Evolutionary conservation across 2,888 invertebrate genomes (phyloP).

Genomic region (Melipona bicolor): DNA sequence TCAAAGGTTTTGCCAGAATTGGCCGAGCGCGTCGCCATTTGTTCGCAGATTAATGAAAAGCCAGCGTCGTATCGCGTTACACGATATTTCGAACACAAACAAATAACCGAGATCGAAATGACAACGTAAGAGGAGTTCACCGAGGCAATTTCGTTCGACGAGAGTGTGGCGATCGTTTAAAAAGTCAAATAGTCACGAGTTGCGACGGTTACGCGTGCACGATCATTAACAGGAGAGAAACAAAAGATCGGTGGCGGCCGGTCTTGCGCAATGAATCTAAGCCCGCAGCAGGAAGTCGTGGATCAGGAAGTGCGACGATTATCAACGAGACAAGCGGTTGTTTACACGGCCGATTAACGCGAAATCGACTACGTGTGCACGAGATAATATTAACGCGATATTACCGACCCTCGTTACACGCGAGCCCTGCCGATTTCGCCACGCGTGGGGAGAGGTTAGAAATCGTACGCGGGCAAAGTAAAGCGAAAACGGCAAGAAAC

Average conservation of each 20-base stretch:
- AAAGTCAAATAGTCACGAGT: not conserved
- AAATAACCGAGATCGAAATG: not conserved
- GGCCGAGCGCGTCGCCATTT: too few species aligned
- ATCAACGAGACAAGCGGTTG: conserved; percentile 49
- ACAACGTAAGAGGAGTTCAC: not conserved
- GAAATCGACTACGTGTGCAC: conserved; percentile 23
- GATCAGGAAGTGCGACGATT: conserved; percentile 45
- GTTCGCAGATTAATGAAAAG: too few species aligned
- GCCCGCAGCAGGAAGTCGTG: conserved; percentile 35
- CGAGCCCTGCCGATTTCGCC: conserved; percentile 27
- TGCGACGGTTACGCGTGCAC: not conserved
- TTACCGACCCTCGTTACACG: conserved; percentile 45
- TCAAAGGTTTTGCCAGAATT: too few species aligned
- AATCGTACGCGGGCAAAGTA: conserved; percentile 3
- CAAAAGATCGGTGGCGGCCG: conserved; percentile 9
- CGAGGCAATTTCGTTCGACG: not conserved
- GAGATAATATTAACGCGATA: conserved; percentile 39
- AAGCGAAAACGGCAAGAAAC: conserved; percentile 6
- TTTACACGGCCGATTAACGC: conserved; percentile 38
- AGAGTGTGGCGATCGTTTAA: not conserved
- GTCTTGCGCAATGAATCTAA: conserved; percentile 39
- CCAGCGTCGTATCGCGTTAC: too few species aligned
- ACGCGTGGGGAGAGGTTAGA: not conserved
- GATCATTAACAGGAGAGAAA: conserved; percentile 8
- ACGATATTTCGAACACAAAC: not conserved